Evolutionary conservation across 1,140 invertebrate genomes (phyloP).

Genomic region (Drosophila burlai): DNA sequence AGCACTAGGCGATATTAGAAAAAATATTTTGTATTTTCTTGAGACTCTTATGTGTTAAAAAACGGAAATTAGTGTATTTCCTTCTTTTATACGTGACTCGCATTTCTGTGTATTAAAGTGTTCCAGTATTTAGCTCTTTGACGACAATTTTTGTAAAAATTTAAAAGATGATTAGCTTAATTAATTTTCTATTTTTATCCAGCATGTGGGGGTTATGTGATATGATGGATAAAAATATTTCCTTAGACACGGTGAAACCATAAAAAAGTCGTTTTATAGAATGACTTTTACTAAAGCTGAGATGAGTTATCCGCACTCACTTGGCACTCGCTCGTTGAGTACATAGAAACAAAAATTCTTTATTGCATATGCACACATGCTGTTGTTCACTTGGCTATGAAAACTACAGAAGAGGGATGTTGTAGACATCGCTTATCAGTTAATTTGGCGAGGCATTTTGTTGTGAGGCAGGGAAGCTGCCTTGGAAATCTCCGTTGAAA

Average conservation of each 20-base stretch:
- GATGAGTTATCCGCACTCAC: not conserved
- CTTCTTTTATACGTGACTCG: too few species aligned
- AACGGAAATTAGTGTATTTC: too few species aligned
- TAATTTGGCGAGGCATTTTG: conserved; percentile 46
- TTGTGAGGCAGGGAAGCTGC: conserved; percentile 16
- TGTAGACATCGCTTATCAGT: conserved; percentile 43
- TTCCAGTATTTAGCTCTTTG: not conserved
- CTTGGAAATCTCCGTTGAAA: conserved; percentile 7
- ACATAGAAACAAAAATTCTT: conserved; percentile 53
- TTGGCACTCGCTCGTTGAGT: not conserved
- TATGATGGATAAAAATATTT: not conserved
- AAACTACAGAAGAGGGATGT: conserved; percentile 5
- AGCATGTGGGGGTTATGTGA: too few species aligned
- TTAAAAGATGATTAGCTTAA: not conserved
- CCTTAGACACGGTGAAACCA: not conserved
- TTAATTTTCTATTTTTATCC: not conserved
- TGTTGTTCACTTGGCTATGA: conserved; percentile 36
- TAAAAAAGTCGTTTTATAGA: conserved; percentile 3
- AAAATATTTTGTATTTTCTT: not conserved
- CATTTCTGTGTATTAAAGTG: not conserved
- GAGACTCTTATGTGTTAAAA: not conserved
- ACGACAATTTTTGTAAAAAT: not conserved
- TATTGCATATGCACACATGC: conserved; percentile 32
- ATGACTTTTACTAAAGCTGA: conserved; percentile 4
- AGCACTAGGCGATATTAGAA: too few species aligned